Evolutionary conservation across 2,888 invertebrate species (phyloP), one percentile per base, ranked within the genome.

Genomic region (Minunthozetes semirufus): DNA sequence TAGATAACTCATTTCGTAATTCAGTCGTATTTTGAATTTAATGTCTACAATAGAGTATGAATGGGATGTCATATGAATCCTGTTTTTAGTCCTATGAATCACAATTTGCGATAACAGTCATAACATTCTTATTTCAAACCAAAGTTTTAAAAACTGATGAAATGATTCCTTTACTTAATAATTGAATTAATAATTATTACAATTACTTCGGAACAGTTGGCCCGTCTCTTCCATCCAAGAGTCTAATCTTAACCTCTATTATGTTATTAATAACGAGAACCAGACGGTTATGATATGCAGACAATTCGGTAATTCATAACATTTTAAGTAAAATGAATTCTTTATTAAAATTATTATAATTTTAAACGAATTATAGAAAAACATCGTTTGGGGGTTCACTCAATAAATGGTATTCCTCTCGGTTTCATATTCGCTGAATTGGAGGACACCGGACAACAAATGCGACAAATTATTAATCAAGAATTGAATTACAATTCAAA

Each of bases 151-250:
- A 42, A 42, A 9, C 11, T 9, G 42, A 42, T 42, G 6, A 9
- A 42, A 42, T 42, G 6, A 42, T 42, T 42, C 6, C 8, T 42
- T 42, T 42, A 11, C 6, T 9, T 42, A 42, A 42, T 11, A 42
- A 42, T 42, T 42, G 6, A 42, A 42, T 42, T 42, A 42, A 42
- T 42, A 42, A 6, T 50, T n/a, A n/a, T n/a, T n/a, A n/a, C n/a
- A n/a, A n/a, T n/a, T n/a, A n/a, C n/a, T n/a, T n/a, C n/a, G n/a
- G n/a, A n/a, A 56, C 48, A 78, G 78, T 15, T 78, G 77, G 77
- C 78, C 78, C 22, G 61, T 78, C 22, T 66, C 63, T 17, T 75
- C 73, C 68, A 46, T 56, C 9, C 78, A 78, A 46, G 78, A 78
- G 56, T 53, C 61, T 19, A 72, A 72, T 70, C n/a, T 78, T 6